Evolutionary conservation across 2,797 vertebrate species (phyloP).

Genomic region (Semaprochilodus insignis): DNA sequence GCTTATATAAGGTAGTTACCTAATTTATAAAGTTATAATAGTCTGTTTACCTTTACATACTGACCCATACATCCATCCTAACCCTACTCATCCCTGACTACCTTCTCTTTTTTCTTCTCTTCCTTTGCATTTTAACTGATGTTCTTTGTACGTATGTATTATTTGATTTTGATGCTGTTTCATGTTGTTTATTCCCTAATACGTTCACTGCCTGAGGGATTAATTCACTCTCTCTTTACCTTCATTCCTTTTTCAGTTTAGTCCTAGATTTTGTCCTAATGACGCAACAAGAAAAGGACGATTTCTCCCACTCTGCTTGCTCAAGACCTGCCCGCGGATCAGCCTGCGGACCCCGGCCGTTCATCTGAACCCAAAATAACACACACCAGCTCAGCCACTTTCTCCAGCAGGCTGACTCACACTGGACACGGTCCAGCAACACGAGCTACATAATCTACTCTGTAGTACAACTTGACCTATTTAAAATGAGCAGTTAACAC

Average conservation of each 20-base stretch:
- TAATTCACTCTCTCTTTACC: too few relatives aligned
- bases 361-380: not conserved
- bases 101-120: not conserved
- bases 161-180: too few relatives aligned
- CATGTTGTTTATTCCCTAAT: too few relatives aligned
- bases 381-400: not conserved
- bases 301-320: not conserved
- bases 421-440: not conserved
- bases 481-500: not conserved
- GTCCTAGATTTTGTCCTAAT: not conserved
- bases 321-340: not conserved
- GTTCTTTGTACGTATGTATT: too few relatives aligned
- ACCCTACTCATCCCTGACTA: too few relatives aligned
- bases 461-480: constrained; percentile 10
- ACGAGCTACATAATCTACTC: not conserved
- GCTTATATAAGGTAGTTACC: too few relatives aligned
- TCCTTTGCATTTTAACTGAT: not conserved
- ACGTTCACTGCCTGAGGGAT: too few relatives aligned
- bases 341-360: not conserved
- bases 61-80: too few relatives aligned
- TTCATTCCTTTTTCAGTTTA: not conserved
- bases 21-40: too few relatives aligned
- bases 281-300: not conserved
- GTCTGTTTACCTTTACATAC: too few relatives aligned
- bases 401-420: not conserved